Percentiles rank a stretch among this genome's conserved stretches.
Conservation (phyloP, 2,888 invertebrate genomes). For the Trachelus stipa region DNA sequence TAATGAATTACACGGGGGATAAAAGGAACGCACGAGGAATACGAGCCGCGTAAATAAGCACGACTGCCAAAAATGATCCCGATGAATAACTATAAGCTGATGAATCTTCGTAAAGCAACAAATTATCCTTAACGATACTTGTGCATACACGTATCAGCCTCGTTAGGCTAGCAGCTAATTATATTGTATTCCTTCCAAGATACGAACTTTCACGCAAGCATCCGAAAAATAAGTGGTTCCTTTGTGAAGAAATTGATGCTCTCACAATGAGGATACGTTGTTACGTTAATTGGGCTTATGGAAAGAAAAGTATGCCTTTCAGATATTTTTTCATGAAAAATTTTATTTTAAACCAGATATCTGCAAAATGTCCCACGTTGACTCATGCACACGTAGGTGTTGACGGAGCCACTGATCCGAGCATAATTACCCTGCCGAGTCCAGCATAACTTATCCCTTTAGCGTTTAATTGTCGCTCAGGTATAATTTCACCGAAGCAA, state of each 20-base stretch:
- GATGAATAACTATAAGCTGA: background rate
- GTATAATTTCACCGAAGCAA: background rate
- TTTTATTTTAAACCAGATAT: background rate
- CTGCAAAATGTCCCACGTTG: background rate
- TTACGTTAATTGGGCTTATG: background rate
- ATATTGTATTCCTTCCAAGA: background rate
- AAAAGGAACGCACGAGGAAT: background rate
- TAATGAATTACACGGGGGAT: background rate
- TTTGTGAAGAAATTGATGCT: background rate
- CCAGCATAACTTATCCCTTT: background rate
- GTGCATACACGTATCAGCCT: background rate
- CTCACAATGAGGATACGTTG: background rate
- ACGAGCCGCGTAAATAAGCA: background rate
- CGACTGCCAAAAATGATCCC: background rate
- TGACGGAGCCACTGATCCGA: background rate
- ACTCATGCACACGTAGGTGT: background rate
- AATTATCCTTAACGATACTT: background rate
- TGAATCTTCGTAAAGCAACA: background rate
- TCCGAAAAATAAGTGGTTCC: background rate
- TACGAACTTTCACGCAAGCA: background rate
- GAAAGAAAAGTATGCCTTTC: background rate
- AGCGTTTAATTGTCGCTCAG: background rate
- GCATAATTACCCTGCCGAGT: background rate
- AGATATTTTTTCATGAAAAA: background rate
- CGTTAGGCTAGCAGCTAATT: background rate